Evolutionary conservation across 2,888 invertebrate species (phyloP).

Genomic region (Athripsodes cinereus): DNA sequence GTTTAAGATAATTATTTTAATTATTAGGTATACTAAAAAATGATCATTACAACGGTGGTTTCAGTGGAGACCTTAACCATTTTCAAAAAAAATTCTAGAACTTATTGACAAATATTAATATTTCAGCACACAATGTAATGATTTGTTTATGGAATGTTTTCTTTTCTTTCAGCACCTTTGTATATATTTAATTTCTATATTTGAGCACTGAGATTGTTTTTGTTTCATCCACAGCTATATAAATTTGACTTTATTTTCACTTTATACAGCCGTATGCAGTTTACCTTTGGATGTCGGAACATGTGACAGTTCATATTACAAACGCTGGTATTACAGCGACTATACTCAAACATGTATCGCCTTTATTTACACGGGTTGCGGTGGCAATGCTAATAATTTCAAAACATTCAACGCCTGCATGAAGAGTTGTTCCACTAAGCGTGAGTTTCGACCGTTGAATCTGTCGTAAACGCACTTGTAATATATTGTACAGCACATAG

Average conservation of each 20-base stretch:
- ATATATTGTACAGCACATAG: slow-evolving; percentile 21
- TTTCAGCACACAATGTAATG: too few species aligned
- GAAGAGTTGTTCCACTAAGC: slow-evolving; percentile 45
- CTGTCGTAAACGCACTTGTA: slow-evolving; percentile 1
- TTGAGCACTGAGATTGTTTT: background rate
- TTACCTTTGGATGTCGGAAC: slow-evolving; percentile 58
- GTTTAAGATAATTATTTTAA: too few species aligned
- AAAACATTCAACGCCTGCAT: slow-evolving; percentile 64
- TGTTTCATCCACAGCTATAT: too few species aligned
- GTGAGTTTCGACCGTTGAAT: slow-evolving; percentile 8
- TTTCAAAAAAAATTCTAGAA: too few species aligned
- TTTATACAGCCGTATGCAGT: slow-evolving; percentile 47
- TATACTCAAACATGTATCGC: slow-evolving; percentile 63
- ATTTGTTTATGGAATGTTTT: too few species aligned
- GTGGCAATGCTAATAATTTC: slow-evolving; percentile 84
- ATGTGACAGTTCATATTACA: slow-evolving; percentile 43
- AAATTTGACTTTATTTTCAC: too few species aligned
- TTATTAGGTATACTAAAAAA: too few species aligned
- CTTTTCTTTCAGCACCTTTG: too few species aligned
- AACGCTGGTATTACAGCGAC: slow-evolving; percentile 70
- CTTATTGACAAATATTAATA: too few species aligned
- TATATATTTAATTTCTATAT: too few species aligned
- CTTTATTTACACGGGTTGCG: slow-evolving; percentile 84
- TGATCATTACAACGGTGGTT: too few species aligned
- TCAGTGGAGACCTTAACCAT: too few species aligned